These are phyloP conservation scores for Gymnoscopelus braueri DNA, from an alignment of 2,797 vertebrate species.

Conservation along the genomic window DNA sequence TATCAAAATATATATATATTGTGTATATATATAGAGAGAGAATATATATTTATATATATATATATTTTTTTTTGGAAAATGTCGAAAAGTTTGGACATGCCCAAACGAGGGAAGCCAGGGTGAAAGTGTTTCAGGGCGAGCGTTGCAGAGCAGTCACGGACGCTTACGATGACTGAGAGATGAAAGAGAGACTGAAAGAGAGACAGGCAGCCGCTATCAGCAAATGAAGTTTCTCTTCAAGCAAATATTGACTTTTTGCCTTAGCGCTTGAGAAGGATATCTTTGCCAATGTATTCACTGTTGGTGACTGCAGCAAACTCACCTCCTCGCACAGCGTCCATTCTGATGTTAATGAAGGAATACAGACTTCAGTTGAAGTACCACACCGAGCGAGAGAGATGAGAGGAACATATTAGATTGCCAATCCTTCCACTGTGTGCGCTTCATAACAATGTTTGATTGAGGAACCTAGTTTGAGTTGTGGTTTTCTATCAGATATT, in stretches of 20 bases:
- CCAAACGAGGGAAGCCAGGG: too few species aligned
- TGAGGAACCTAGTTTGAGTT: too few species aligned
- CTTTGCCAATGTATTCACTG: background rate
- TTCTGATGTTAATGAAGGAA: slow-evolving; percentile 48
- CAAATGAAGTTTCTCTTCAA: slow-evolving; percentile 22
- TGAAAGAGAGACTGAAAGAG: too few species aligned
- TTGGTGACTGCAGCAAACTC: slow-evolving; percentile 16
- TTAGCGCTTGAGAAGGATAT: slow-evolving; percentile 8
- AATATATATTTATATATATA: too few species aligned
- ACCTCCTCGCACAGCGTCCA: slow-evolving; percentile 16
- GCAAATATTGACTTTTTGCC: slow-evolving; percentile 21
- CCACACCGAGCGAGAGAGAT: slow-evolving; percentile 35
- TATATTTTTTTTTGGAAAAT: too few species aligned
- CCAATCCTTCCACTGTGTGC: slow-evolving; percentile 10
- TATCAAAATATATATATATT: too few species aligned
- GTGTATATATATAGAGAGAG: too few species aligned
- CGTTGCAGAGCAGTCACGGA: too few species aligned
- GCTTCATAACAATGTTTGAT: slow-evolving; percentile 22
- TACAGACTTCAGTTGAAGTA: slow-evolving; percentile 31
- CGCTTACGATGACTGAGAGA: too few species aligned
- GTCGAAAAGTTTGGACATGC: too few species aligned
- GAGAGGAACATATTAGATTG: slow-evolving; percentile 29
- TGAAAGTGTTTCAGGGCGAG: too few species aligned
- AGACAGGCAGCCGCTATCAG: slow-evolving; percentile 16
- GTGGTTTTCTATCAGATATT: too few species aligned